phyloP scores from a whole-genome alignment of 2,113 vertebrate genomes.

The Trinectes maculatus region DNA sequence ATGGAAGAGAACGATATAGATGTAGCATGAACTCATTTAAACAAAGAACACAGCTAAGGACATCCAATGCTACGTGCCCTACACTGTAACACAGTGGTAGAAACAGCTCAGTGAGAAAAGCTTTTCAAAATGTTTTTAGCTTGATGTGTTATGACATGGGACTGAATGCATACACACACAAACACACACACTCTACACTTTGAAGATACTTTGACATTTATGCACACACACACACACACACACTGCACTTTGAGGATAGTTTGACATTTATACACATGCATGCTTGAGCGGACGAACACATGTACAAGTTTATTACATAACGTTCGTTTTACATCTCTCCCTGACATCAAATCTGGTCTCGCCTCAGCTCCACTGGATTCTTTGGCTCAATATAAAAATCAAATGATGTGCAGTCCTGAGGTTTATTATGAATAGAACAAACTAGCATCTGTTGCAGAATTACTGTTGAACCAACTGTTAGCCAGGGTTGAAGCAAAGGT shows the following conservation, averaged over 20 bases:
- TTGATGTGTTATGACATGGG: conserved; percentile 25
- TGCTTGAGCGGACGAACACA: conserved; percentile 12
- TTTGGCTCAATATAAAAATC: background rate
- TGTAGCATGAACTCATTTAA: background rate
- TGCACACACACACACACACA: background rate
- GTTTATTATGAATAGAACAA: too few species aligned
- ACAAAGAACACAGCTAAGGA: background rate
- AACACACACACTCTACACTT: background rate
- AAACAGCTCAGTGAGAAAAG: conserved; percentile 44
- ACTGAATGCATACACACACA: background rate
- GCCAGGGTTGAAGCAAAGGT: too few species aligned
- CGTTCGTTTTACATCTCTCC: background rate
- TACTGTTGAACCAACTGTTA: too few species aligned
- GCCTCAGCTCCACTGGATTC: background rate
- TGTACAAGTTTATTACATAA: conserved; percentile 4
- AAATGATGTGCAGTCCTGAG: too few species aligned
- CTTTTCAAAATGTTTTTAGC: conserved; percentile 42
- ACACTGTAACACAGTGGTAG: background rate
- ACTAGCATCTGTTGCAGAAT: too few species aligned
- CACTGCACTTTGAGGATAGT: background rate
- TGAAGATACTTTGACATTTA: background rate
- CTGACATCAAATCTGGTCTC: background rate
- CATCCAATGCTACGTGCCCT: background rate
- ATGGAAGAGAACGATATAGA: conserved; percentile 1
- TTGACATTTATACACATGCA: background rate